Percentiles rank a stretch among this genome's conserved stretches.
Conservation (phyloP, 2,888 invertebrate species). For the Phengaris alcon region DNA sequence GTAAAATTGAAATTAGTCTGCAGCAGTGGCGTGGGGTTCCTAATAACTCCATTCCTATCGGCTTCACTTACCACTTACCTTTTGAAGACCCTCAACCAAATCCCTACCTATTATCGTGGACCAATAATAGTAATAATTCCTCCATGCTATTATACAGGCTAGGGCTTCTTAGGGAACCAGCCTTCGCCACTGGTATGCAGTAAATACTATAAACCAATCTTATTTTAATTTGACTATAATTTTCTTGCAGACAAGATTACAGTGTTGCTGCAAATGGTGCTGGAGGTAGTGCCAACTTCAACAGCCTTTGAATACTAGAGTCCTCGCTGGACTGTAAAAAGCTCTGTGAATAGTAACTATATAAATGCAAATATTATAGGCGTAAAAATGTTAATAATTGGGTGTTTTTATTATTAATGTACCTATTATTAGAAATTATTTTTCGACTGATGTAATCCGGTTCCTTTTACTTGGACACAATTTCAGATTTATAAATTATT, state of each 20-base stretch:
- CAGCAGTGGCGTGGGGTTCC: too few relatives aligned
- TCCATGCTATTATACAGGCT: too few relatives aligned
- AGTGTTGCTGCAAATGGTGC: constrained; percentile 91
- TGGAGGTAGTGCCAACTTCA: constrained; percentile 94
- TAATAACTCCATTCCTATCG: too few relatives aligned
- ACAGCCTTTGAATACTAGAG: constrained; percentile 82
- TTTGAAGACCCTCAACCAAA: too few relatives aligned
- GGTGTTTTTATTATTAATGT: constrained; percentile 27
- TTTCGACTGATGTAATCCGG: constrained; percentile 45
- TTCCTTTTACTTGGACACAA: constrained; percentile 40
- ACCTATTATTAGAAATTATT: constrained; percentile 38
- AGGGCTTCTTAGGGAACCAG: too few relatives aligned
- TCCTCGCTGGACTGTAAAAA: constrained; percentile 70
- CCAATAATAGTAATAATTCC: too few relatives aligned
- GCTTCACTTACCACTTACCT: too few relatives aligned
- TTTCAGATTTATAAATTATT: constrained; percentile 34
- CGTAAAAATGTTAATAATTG: constrained; percentile 27
- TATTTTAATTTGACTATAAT: not conserved
- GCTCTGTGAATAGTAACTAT: constrained; percentile 46
- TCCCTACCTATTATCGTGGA: too few relatives aligned
- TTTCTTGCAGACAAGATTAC: constrained; percentile 88
- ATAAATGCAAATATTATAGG: constrained; percentile 26
- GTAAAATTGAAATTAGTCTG: too few relatives aligned
- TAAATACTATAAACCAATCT: too few relatives aligned
- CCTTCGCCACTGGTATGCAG: not conserved